phyloP scores from a whole-genome alignment of 1,140 invertebrate genomes.

The Mycetomoellerius zeteki region DNA sequence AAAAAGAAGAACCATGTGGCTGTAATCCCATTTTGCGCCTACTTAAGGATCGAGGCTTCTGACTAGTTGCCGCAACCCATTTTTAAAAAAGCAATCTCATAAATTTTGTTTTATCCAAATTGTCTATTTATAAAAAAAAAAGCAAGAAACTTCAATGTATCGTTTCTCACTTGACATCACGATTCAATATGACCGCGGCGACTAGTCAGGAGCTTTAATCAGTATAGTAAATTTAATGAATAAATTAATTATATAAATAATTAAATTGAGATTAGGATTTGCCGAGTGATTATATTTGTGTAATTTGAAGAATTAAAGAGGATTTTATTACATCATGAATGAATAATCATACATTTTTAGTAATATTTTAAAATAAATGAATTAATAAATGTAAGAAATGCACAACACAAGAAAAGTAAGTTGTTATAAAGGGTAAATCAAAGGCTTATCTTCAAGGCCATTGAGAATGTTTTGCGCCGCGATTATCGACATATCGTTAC shows the following conservation, averaged over 20 bases:
- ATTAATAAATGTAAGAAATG: not conserved
- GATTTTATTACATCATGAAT: constrained; percentile 30
- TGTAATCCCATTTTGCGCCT: too few species aligned
- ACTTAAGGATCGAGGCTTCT: too few species aligned
- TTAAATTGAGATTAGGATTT: constrained; percentile 5
- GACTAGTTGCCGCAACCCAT: too few species aligned
- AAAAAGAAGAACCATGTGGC: too few species aligned
- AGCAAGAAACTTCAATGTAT: too few species aligned
- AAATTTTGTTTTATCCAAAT: too few species aligned
- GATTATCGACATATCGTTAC: constrained; percentile 92
- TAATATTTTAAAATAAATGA: constrained; percentile 10
- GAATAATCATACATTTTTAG: constrained; percentile 4
- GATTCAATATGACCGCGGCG: too few species aligned
- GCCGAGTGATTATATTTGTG: not conserved
- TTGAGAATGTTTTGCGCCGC: constrained; percentile 94
- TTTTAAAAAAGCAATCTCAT: too few species aligned
- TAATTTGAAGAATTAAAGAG: not conserved
- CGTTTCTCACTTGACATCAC: too few species aligned
- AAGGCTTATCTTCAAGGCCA: constrained; percentile 90
- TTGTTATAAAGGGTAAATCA: constrained; percentile 86
- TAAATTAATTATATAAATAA: not conserved
- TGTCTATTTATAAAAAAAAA: too few species aligned
- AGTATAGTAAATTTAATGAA: not conserved
- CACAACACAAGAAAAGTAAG: not conserved
- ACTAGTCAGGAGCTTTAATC: too few species aligned